Percentiles rank a stretch among this genome's conserved stretches.
phyloP scores from a whole-genome alignment of 1,140 invertebrate species.

The Trichomalopsis sarcophagae region DNA sequence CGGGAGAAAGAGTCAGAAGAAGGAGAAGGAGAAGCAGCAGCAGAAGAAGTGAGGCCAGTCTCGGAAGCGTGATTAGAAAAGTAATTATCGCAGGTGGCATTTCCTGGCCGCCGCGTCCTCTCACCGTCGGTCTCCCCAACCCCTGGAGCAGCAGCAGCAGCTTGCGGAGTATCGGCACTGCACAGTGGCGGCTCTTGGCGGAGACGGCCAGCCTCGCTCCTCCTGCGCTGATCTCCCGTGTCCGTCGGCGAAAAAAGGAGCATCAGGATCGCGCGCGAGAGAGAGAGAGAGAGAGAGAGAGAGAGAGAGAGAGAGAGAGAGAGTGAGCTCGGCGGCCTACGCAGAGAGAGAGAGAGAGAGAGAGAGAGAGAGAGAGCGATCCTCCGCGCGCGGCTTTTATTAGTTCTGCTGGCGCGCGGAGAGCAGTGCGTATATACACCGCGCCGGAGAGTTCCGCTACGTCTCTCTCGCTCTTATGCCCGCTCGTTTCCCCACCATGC shows the following conservation, averaged over 20 bases:
- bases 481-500: conserved; percentile 11
- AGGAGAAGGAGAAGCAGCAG: not conserved
- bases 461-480: conserved; percentile 36
- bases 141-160: not conserved
- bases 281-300: not conserved
- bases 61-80: conserved; percentile 27
- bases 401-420: not conserved
- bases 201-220: not conserved
- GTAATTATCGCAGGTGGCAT: conserved; percentile 6
- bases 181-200: not conserved
- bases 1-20: not conserved
- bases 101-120: conserved; percentile 1
- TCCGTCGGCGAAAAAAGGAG: not conserved
- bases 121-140: not conserved
- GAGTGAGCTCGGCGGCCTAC: conserved; percentile 11
- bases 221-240: not conserved
- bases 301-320: no score
- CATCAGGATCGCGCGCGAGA: not conserved
- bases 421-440: not conserved
- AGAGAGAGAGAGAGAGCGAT: not conserved
- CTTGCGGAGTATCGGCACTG: not conserved
- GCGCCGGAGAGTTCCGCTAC: conserved; percentile 40
- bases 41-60: not conserved
- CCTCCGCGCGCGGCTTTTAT: conserved; percentile 19
- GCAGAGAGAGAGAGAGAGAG: not conserved